phyloP scores from a whole-genome alignment of 2,113 vertebrate genomes.

The Progne subis region DNA sequence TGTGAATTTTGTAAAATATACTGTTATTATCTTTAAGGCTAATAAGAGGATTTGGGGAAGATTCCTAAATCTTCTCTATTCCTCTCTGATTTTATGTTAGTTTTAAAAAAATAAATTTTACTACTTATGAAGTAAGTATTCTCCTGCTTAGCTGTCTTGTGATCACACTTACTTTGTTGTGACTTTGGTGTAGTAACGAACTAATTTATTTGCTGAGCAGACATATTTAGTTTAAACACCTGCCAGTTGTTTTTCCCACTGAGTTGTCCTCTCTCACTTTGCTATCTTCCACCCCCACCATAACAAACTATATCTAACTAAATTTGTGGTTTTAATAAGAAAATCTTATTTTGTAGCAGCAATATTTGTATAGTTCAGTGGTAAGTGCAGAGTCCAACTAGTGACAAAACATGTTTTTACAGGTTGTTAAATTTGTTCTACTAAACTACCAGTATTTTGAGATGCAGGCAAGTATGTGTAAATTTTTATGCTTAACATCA shows the following conservation, averaged over 20 bases:
- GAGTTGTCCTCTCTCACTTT: background rate
- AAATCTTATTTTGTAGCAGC: background rate
- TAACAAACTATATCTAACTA: background rate
- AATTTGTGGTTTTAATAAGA: background rate
- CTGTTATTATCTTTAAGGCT: background rate
- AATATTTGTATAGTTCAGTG: background rate
- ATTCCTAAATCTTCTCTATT: background rate
- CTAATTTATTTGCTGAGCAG: background rate
- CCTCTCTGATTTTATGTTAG: background rate
- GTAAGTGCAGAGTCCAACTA: background rate
- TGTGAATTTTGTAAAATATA: background rate
- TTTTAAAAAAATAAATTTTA: background rate
- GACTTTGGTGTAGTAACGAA: background rate
- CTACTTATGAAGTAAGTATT: background rate
- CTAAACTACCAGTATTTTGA: background rate
- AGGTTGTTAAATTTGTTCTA: background rate
- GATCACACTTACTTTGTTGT: background rate
- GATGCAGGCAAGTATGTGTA: background rate
- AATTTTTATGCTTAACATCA: background rate
- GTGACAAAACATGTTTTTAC: background rate
- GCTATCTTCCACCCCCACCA: background rate
- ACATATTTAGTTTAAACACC: background rate
- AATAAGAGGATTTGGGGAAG: background rate
- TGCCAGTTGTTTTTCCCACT: background rate
- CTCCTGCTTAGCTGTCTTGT: background rate